Conservation (phyloP, 1,140 invertebrate genomes). For the Tribolium madens region DNA sequence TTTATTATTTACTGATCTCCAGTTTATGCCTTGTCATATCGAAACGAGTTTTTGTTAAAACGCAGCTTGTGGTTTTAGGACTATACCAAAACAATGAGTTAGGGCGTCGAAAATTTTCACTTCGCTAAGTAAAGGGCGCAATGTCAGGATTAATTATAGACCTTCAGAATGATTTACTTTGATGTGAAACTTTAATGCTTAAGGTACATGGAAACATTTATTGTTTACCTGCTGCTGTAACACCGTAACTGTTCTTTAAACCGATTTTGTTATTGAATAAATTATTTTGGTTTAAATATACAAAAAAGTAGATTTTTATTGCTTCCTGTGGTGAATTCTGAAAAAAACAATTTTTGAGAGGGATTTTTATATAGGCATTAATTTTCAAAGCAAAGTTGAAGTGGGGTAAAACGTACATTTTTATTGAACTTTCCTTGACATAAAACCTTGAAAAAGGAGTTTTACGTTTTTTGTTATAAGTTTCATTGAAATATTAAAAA, state of each 20-base stretch:
- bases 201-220: background rate
- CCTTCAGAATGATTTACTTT: conserved; percentile 24
- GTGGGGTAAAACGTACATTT: conserved; percentile 6
- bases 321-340: background rate
- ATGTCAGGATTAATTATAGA: conserved; percentile 27
- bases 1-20: background rate
- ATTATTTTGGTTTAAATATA: background rate
- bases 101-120: conserved; percentile 11
- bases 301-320: background rate
- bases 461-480: background rate
- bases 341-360: background rate
- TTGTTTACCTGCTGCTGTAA: background rate
- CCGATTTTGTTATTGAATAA: background rate
- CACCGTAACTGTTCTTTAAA: background rate
- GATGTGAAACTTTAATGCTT: conserved; percentile 8
- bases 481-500: no score
- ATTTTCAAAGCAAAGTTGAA: conserved; percentile 27
- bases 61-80: conserved; percentile 25
- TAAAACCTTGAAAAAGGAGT: conserved; percentile 12
- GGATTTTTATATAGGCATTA: conserved; percentile 12
- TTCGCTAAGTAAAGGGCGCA: conserved; percentile 3
- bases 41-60: conserved; percentile 4
- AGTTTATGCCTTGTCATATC: background rate
- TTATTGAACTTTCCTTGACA: background rate
- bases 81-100: conserved; percentile 27